These are phyloP conservation scores for Oligia strigilis DNA, from an alignment of 2,888 invertebrate species.

Conservation along the genomic window DNA sequence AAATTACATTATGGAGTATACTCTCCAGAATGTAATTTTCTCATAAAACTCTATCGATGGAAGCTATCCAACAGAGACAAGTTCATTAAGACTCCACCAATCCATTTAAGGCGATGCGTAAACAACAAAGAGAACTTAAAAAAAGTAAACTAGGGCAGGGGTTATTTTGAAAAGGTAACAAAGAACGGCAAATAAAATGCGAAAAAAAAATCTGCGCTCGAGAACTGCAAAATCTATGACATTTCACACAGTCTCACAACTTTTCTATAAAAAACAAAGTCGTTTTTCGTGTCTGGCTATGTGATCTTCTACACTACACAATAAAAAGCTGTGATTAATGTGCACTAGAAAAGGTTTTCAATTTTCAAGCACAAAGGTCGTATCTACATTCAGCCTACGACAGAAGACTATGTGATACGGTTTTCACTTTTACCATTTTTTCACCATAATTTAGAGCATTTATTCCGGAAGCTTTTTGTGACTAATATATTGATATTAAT, in stretches of 20 bases:
- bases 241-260: background rate
- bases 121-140: slow-evolving; percentile 31
- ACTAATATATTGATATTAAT: background rate
- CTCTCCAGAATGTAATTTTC: slow-evolving; percentile 67
- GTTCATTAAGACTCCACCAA: slow-evolving; percentile 46
- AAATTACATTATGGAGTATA: background rate
- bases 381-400: no score
- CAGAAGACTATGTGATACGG: background rate
- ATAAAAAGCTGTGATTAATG: no score
- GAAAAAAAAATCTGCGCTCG: background rate
- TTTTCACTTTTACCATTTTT: background rate
- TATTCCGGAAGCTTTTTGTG: background rate
- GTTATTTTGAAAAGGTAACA: background rate
- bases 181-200: background rate
- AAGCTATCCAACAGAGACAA: slow-evolving; percentile 45
- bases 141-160: background rate
- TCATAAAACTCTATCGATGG: slow-evolving; percentile 45
- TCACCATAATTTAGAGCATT: background rate
- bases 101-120: slow-evolving; percentile 42
- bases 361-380: no score
- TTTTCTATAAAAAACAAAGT: background rate
- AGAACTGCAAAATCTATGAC: background rate
- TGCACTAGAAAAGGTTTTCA: no score
- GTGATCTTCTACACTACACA: background rate
- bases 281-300: background rate